These are phyloP conservation scores for Lycopodina hypogea DNA, from an alignment of 37 sponge, comb jelly and placozoan genomes.

Conservation along the genomic window DNA sequence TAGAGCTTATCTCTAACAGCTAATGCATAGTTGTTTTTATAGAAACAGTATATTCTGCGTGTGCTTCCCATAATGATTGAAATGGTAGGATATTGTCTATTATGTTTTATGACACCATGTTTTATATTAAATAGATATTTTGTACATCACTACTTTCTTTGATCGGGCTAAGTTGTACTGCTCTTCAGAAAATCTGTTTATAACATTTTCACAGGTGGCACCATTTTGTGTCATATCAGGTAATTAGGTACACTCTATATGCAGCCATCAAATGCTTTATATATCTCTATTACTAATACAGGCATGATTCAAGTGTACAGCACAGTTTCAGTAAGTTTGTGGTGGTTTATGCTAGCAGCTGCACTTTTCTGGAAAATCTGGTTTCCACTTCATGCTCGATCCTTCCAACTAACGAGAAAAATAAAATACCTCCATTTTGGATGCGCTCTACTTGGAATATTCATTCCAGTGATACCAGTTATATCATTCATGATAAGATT, in stretches of 20 bases:
- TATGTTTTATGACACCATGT: too few species aligned
- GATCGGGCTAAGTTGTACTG: conserved; percentile 23
- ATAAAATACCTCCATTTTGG: conserved; percentile 26
- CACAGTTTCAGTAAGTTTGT: too few species aligned
- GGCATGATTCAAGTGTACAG: too few species aligned
- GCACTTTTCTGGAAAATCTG: too few species aligned
- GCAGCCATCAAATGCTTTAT: neutral
- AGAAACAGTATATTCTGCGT: too few species aligned
- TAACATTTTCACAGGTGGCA: neutral
- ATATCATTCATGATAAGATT: neutral
- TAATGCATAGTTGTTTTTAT: too few species aligned
- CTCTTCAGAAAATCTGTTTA: conserved; percentile 13
- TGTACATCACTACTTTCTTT: conserved; percentile 1
- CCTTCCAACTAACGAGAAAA: neutral
- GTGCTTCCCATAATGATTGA: too few species aligned
- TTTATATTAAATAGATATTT: neutral
- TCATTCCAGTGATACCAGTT: conserved; percentile 2
- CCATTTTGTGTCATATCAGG: conserved; percentile 32
- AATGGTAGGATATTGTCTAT: too few species aligned
- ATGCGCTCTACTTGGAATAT: neutral
- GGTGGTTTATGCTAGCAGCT: too few species aligned
- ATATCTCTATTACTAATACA: too few species aligned
- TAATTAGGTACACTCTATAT: neutral
- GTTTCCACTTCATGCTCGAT: conserved; percentile 34
- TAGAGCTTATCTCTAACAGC: too few species aligned